Base-by-base conservation (phyloP, 2,888 invertebrate species). In the Bembecia ichneumoniformis region DNA sequence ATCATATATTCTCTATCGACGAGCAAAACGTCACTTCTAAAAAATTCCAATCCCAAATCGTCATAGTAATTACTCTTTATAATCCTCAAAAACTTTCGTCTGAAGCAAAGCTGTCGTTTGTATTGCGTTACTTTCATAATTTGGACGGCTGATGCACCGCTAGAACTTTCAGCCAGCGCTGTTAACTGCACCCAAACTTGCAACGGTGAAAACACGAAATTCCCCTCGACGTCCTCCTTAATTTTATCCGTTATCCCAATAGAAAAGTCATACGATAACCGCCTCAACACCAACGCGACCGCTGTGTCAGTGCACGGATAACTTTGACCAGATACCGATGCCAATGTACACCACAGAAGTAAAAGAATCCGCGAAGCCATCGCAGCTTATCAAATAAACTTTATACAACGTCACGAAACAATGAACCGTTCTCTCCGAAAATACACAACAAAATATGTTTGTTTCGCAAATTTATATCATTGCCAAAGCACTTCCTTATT, bases 191-290 rank as follows among this genome's bases (percentile, higher is more conserved):
- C 51, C 78, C 81, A 83, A 2, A 74, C 71, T 0, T 74, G 68
- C 1, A 82, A 49, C 0, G 83, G 83, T 0, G 83, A 80, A 50
- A 67, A 81, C 0, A 78, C 74, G 48, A 81, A 83, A 55, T 83
- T 80, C 0, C 62, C 65, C 4, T 40, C 14, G 2, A 40, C 3
- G 2, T 65, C 60, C 0, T 65, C 71, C 7, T 73, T 55, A 1
- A 79, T 74, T 49, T 74, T 66, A 34, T 76, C 73, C 11, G 81
- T 51, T 35, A 82, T 59, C 20, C 56, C 58, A 7, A 71, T 55
- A 4, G 83, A 76, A 48, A 82, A 83, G 1, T 75, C 67, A 52
- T 77, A 79, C 0, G 68, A 68, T 0, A 78, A 74, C 35, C 61
- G 54, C 52, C 71, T 77, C n/a, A 72, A 56, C 0, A 69, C 59